Evolutionary conservation across 2,113 vertebrate genomes (phyloP).

Genomic region (Phocoena sinus): DNA sequence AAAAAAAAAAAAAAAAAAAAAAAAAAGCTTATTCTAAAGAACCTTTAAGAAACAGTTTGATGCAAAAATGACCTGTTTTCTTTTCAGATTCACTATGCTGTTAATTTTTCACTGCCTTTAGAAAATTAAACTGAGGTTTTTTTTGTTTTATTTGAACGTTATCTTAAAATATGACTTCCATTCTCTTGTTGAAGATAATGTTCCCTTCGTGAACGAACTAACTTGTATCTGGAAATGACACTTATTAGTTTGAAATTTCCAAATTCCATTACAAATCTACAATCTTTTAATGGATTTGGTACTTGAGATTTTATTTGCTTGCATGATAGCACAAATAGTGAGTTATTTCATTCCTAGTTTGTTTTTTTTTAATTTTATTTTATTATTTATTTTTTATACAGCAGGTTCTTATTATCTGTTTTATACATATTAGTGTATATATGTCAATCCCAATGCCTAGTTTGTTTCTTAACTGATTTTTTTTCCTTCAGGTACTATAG

Average conservation of each 20-base stretch:
- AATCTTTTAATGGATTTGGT: background rate
- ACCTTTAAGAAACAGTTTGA: background rate
- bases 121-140: background rate
- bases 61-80: background rate
- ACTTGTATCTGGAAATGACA: background rate
- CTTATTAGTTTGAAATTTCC: background rate
- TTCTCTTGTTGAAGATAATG: slow-evolving; percentile 16
- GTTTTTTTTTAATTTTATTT: background rate
- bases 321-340: background rate
- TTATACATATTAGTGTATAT: too few species aligned
- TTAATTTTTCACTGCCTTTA: slow-evolving; percentile 10
- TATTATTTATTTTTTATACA: too few species aligned
- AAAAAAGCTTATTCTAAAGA: slow-evolving; percentile 3
- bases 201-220: slow-evolving; percentile 19
- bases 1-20: background rate
- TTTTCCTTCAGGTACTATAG: background rate
- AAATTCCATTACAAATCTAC: background rate
- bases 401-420: too few species aligned
- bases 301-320: background rate
- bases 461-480: background rate
- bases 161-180: slow-evolving; percentile 5
- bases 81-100: slow-evolving; percentile 22
- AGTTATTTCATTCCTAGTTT: slow-evolving; percentile 19
- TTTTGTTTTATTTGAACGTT: slow-evolving; percentile 25
- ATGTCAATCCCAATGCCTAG: background rate